A percentile compares a stretch with the other conserved stretches of the same genome.
Conservation (phyloP, 2,797 vertebrate genomes). For the Cryptoblepharus egeriae region DNA sequence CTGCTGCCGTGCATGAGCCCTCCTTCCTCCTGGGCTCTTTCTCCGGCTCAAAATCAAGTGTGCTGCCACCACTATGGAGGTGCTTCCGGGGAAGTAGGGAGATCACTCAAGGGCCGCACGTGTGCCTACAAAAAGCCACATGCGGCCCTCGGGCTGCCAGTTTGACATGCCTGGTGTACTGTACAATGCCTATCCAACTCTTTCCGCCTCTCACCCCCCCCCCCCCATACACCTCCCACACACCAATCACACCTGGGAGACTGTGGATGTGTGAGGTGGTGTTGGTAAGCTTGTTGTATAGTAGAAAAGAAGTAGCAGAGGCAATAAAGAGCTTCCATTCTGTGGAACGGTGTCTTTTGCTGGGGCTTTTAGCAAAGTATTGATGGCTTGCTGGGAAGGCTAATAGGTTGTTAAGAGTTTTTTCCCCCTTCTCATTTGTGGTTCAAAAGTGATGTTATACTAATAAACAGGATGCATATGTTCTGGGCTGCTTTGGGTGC, state of each 20-base stretch:
- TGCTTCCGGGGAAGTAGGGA: too few species aligned
- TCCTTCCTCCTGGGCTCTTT: too few species aligned
- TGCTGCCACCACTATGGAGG: too few species aligned
- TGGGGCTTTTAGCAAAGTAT: constrained; percentile 33
- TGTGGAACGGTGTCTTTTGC: neutral
- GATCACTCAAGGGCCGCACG: too few species aligned
- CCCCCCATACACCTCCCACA: too few species aligned
- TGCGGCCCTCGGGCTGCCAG: too few species aligned
- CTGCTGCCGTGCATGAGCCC: too few species aligned
- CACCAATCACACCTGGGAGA: neutral
- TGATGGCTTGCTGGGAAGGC: neutral
- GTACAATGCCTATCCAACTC: neutral
- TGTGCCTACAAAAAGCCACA: too few species aligned
- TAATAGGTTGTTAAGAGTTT: constrained; percentile 16
- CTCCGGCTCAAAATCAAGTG: too few species aligned
- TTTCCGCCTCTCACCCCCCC: too few species aligned
- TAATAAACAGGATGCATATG: constrained; percentile 34
- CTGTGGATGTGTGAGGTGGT: neutral
- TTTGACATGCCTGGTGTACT: too few species aligned
- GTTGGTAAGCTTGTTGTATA: neutral
- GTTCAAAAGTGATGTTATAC: constrained; percentile 54
- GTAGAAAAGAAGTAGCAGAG: neutral
- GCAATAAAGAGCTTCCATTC: neutral
- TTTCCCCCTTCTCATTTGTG: constrained; percentile 19
- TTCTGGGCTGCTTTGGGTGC: constrained; percentile 53